These are phyloP conservation scores for Polypterus bichir DNA, from an alignment of 2,113 vertebrate species.

Conservation along the genomic window DNA sequence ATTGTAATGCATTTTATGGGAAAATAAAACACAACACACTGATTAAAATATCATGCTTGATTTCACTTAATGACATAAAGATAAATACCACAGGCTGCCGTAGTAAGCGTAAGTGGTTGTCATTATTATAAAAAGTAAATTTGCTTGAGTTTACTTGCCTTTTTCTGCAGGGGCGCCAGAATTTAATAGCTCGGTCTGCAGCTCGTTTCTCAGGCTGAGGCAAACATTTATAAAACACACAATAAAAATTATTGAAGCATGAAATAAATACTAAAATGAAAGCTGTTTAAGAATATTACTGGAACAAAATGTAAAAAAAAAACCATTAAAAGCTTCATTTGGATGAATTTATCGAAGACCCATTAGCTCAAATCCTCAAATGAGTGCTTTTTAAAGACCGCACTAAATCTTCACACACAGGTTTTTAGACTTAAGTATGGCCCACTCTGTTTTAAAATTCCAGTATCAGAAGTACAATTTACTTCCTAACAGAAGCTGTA, in stretches of 20 bases:
- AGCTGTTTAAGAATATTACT: neutral
- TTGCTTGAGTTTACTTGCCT: constrained; percentile 8
- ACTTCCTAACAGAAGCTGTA: too few species aligned
- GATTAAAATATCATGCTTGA: neutral
- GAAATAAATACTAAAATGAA: constrained; percentile 3
- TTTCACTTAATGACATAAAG: neutral
- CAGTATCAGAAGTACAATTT: too few species aligned
- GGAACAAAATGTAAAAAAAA: neutral
- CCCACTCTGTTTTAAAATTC: too few species aligned
- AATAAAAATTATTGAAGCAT: neutral
- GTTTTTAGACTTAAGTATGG: too few species aligned
- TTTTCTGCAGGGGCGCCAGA: constrained; percentile 11
- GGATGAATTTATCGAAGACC: neutral
- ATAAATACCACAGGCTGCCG: too few species aligned
- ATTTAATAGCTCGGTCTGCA: constrained; percentile 15
- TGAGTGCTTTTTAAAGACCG: neutral
- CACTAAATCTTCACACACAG: too few species aligned
- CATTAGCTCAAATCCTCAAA: neutral
- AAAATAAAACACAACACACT: neutral
- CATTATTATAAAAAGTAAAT: neutral
- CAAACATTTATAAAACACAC: constrained; percentile 2
- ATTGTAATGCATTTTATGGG: neutral
- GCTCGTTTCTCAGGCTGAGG: constrained; percentile 34
- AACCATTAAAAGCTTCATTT: neutral
- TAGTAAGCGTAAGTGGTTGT: too few species aligned